Evolutionary conservation across 2,888 invertebrate species (phyloP).

Genomic region (Campoplex capitator): DNA sequence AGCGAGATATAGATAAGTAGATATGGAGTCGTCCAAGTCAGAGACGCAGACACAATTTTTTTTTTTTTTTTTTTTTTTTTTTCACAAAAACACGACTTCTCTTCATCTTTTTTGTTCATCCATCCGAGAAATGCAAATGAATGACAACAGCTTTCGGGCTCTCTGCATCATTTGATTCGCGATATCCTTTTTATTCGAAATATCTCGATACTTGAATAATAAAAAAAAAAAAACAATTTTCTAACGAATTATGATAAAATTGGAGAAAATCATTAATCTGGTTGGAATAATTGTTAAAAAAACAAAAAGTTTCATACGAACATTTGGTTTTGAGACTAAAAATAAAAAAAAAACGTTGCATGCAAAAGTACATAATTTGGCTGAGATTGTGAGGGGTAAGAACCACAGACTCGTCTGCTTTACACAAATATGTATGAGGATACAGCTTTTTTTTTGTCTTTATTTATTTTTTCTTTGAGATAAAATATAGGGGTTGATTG

Average conservation of each 20-base stretch:
- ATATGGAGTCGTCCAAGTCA: background rate
- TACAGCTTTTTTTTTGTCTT: background rate
- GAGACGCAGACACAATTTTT: background rate
- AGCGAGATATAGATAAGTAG: background rate
- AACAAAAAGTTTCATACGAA: background rate
- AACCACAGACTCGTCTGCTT: background rate
- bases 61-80: no score
- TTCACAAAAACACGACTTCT: background rate
- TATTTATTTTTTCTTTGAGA: background rate
- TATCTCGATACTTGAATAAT: background rate
- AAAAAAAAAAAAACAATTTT: no score
- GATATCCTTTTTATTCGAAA: background rate
- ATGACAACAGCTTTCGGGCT: background rate
- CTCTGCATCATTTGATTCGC: background rate
- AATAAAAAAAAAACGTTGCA: background rate
- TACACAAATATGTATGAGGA: background rate
- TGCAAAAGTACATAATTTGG: background rate
- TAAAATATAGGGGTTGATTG: constrained; percentile 42
- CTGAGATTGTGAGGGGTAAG: background rate
- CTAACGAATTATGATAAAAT: no score
- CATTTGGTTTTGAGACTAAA: background rate
- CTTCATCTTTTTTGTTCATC: background rate
- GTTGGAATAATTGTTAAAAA: no score
- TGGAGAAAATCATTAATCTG: no score
- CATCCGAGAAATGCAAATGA: background rate